Evolutionary conservation across 2,888 invertebrate species (phyloP).

Genomic region (Marasmarcha lunaedactyla): DNA sequence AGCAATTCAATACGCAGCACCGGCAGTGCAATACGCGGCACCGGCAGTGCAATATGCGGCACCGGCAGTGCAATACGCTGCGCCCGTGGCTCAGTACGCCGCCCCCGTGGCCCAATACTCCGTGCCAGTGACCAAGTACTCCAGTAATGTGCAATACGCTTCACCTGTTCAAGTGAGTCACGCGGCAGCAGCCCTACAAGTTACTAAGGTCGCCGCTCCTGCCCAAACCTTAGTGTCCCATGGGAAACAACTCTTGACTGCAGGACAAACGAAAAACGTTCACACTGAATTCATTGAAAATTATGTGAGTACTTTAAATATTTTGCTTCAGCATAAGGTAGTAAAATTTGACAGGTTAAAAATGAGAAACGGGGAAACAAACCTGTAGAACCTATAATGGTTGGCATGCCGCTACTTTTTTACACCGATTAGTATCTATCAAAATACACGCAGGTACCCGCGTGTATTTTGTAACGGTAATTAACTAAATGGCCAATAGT

Average conservation of each 20-base stretch:
- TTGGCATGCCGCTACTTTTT: too few relatives aligned
- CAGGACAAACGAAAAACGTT: slow-evolving; percentile 57
- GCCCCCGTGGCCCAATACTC: slow-evolving; percentile 5
- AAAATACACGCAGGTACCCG: too few relatives aligned
- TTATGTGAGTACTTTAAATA: slow-evolving; percentile 60
- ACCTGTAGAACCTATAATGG: too few relatives aligned
- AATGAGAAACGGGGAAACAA: too few relatives aligned
- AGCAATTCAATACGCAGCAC: slow-evolving; percentile 24
- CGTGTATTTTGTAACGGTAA: too few relatives aligned
- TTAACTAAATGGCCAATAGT: background rate
- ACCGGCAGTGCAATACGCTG: slow-evolving; percentile 18
- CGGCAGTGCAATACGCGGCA: slow-evolving; percentile 30
- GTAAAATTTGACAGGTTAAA: too few relatives aligned
- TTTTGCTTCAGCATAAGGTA: too few relatives aligned
- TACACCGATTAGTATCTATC: too few relatives aligned
- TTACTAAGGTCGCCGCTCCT: slow-evolving; percentile 19
- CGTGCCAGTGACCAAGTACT: background rate
- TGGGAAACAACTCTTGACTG: slow-evolving; percentile 14
- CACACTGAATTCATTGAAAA: slow-evolving; percentile 72
- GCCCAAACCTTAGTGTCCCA: slow-evolving; percentile 18
- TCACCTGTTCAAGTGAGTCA: slow-evolving; percentile 6
- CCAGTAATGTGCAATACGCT: slow-evolving; percentile 5
- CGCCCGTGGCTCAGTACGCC: slow-evolving; percentile 16
- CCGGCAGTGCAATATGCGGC: slow-evolving; percentile 21
- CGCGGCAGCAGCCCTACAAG: slow-evolving; percentile 9